Evolutionary conservation across 2,888 invertebrate species (phyloP), one percentile per base, ranked within the genome.

Genomic region (Tubulanus polymorphus): DNA sequence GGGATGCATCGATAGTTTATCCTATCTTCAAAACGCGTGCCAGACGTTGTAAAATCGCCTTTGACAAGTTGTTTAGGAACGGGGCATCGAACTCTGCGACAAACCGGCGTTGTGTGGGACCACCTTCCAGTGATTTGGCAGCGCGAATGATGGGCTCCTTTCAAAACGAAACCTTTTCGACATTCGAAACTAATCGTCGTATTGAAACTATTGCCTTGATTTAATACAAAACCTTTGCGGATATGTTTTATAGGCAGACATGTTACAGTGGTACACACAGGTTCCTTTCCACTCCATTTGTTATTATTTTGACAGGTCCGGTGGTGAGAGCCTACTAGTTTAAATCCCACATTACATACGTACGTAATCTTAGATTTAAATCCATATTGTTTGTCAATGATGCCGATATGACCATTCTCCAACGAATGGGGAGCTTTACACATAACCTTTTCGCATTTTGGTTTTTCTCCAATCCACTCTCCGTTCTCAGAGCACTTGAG

Each of bases 371-470:
- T 30, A 15, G 8, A 8, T 8, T 32, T 30, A 32, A 50, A 50
- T 15, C 5, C 15, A 3, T n/a, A n/a, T n/a, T 35, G 29, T 8
- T 32, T 27, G 20, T 32, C 46, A 12, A 45, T 47, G 48, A 53
- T 54, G 10, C 41, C 51, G 15, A 49, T 51, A 15, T 53, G 53
- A 20, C 67, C 73, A 61, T 73, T 62, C 3, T 60, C 57, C 3
- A 73, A 60, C 15, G 56, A 46, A n/a, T 65, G 62, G 2, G 72
- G 73, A 15, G 62, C 59, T 3, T 63, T 63, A 55, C 78, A 78
- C 6, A 57, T 53, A 20, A 71, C 62, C 3, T 67, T 47, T 20
- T 61, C 63, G 54, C 79, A 49, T 32, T 8, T 20, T 8, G 48
- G 48, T 5, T 5, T n/a, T 27, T 5, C 26, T 23, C 15, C 48